These are phyloP conservation scores for Pararge aegeria DNA, from an alignment of 1,140 invertebrate genomes.

Conservation along the genomic window DNA sequence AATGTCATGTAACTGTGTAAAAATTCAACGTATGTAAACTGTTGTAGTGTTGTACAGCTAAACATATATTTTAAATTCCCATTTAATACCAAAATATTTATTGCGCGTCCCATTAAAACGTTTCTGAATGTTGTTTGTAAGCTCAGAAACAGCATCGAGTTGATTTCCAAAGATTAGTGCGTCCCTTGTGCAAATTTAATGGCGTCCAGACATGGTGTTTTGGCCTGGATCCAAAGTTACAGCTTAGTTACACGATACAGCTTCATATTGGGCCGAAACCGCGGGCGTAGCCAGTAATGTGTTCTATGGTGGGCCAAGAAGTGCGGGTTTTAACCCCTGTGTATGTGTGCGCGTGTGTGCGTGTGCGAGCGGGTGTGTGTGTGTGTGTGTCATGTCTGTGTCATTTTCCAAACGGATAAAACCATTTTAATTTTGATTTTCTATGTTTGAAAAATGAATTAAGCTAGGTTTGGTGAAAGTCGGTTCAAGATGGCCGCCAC, in stretches of 20 bases:
- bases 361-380: no score
- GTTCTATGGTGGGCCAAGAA: background rate
- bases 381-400: no score
- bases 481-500: no score
- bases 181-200: constrained; percentile 62
- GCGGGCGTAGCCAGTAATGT: background rate
- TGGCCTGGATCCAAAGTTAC: constrained; percentile 55
- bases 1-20: no score
- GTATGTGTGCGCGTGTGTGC: no score
- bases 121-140: constrained; percentile 38
- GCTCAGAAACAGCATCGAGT: constrained; percentile 35
- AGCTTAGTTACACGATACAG: constrained; percentile 39
- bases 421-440: no score
- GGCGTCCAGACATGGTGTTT: constrained; percentile 56
- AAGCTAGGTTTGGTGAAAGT: no score
- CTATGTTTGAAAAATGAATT: no score
- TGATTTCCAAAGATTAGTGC: constrained; percentile 54
- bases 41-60: no score
- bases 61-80: constrained; percentile 16
- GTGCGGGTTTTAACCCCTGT: no score
- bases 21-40: background rate
- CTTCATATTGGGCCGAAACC: constrained; percentile 38
- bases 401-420: no score
- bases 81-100: constrained; percentile 26
- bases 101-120: constrained; percentile 29